Base-by-base conservation (phyloP, 2,888 invertebrate species). In the Hydriomena furcata region DNA sequence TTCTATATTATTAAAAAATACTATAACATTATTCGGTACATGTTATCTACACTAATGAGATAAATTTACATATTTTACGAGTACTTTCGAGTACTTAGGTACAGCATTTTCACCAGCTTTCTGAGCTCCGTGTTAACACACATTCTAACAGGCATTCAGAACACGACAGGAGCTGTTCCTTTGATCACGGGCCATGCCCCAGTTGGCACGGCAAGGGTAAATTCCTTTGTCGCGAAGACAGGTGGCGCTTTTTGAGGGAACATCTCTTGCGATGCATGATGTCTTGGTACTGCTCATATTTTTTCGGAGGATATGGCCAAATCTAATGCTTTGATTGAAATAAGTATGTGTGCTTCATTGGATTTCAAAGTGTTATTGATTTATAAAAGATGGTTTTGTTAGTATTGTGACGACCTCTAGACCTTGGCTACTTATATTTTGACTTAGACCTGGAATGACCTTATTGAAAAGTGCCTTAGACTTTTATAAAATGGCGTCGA, bases 161-260 rank as follows among this genome's bases (percentile, higher is more conserved):
- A 61, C 66, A 63, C 66, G 70, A 57, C 72, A 76, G 76, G 76
- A 76, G 79, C 60, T 69, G 60, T 74, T 71, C 76, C 77, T 79
- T 79, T 78, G 79, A 79, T 78, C 73, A 75, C 68, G 57, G 43
- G 43, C 43, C 47, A 52, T 76, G 79, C 76, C 69, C 79, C 72
- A 79, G 78, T 79, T 79, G 73, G 71, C 73, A 65, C 61, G 64
- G 65, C 64, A 66, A 61, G 63, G 65, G 70, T 68, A 71, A 71
- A 63, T 74, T 73, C 72, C 71, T 74, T 76, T 73, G 73, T 71
- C 63, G 58, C 45, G 53, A 35, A 60, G 42, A 42, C 55, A 53
- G 52, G 52, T 52, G 52, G 50, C 55, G 58, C 55, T 59, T 61
- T 65, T 61, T 56, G 58, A 55, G 52, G 52, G 41, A 47, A 28